These are phyloP conservation scores for Pimephales promelas DNA, from an alignment of 2,113 vertebrate species.

Conservation along the genomic window DNA sequence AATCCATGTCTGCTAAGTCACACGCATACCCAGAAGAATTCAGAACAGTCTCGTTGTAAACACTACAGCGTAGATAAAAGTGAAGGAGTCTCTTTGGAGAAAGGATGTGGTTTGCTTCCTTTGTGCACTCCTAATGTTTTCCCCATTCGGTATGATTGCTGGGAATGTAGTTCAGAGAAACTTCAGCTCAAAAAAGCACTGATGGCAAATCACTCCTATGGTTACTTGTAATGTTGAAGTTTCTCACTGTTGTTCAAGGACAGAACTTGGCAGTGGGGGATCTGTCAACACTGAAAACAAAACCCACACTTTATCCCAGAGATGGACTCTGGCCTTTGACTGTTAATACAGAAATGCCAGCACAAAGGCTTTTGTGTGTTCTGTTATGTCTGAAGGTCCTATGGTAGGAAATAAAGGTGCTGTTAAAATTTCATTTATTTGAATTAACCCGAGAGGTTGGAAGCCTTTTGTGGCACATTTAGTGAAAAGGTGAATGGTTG, in stretches of 20 bases:
- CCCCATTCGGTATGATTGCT: not conserved
- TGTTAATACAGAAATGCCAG: slow-evolving; percentile 45
- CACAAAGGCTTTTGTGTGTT: slow-evolving; percentile 25
- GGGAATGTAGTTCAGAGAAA: not conserved
- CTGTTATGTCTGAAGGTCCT: slow-evolving; percentile 20
- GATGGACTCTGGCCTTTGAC: slow-evolving; percentile 4
- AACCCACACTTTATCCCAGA: slow-evolving; percentile 7
- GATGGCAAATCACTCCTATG: not conserved
- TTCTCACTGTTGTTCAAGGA: slow-evolving; percentile 31
- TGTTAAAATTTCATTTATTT: not conserved
- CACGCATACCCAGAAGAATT: not conserved
- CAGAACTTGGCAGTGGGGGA: not conserved
- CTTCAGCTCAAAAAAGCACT: not conserved
- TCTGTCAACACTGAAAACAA: slow-evolving; percentile 32
- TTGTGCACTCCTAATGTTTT: not conserved
- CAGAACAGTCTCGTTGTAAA: slow-evolving; percentile 1
- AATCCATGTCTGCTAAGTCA: not conserved
- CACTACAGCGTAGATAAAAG: not conserved
- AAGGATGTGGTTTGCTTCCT: slow-evolving; percentile 1
- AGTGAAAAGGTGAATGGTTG: slow-evolving; percentile 33
- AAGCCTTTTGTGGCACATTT: not conserved
- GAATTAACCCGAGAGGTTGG: not conserved
- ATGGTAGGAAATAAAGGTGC: slow-evolving; percentile 8
- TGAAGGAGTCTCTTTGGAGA: slow-evolving; percentile 8
- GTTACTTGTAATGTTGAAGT: not conserved